These are phyloP conservation scores for Papilio polytes DNA, from an alignment of 1,140 invertebrate species.

Conservation along the genomic window DNA sequence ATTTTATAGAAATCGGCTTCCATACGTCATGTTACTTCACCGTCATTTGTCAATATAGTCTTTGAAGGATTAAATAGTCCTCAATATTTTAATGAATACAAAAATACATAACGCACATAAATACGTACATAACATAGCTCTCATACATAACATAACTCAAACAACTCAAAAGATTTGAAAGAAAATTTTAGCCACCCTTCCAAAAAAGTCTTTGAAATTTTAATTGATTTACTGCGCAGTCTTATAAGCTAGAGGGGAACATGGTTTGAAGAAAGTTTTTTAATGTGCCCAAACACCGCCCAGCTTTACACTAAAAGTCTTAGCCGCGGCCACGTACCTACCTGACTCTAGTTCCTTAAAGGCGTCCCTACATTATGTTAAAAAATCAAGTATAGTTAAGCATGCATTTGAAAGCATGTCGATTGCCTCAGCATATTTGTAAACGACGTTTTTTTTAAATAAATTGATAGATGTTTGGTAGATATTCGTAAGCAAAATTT, in stretches of 20 bases:
- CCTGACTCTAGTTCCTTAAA: not conserved
- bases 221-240: slow-evolving; percentile 65
- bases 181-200: not conserved
- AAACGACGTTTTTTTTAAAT: not conserved
- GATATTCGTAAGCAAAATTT: too few relatives aligned
- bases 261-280: slow-evolving; percentile 8
- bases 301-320: slow-evolving; percentile 57
- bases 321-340: not conserved
- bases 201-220: slow-evolving; percentile 58
- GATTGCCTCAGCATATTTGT: not conserved
- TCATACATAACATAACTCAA: too few relatives aligned
- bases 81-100: too few relatives aligned
- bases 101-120: too few relatives aligned
- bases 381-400: not conserved
- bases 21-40: too few relatives aligned
- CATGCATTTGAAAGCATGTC: not conserved
- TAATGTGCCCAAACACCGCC: slow-evolving; percentile 1
- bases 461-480: too few relatives aligned
- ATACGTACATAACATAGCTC: too few relatives aligned
- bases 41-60: too few relatives aligned
- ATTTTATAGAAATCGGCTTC: too few relatives aligned
- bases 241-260: not conserved
- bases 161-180: not conserved
- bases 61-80: too few relatives aligned
- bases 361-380: not conserved